Conservation (phyloP, 2,113 vertebrate species). For the Sula dactylatra region DNA sequence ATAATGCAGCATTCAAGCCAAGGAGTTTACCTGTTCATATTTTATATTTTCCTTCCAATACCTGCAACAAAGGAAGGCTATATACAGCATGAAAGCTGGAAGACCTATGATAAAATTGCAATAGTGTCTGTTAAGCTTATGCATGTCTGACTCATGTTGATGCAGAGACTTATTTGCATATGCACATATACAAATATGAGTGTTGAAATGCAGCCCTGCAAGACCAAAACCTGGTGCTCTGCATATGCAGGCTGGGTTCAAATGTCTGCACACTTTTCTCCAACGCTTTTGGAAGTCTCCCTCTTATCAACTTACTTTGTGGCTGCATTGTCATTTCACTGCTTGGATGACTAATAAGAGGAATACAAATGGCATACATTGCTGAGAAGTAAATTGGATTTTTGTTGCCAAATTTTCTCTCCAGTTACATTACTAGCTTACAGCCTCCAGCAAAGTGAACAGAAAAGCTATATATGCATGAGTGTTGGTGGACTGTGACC, state of each 20-base stretch:
- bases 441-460: neutral
- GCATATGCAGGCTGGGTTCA: neutral
- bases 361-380: neutral
- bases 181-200: neutral
- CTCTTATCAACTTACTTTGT: neutral
- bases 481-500: neutral
- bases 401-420: neutral
- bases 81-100: neutral
- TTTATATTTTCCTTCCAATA: neutral
- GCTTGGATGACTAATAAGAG: neutral
- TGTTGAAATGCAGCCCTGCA: neutral
- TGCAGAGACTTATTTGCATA: neutral
- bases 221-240: neutral
- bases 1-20: neutral
- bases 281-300: neutral
- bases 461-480: neutral
- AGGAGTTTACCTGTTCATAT: neutral
- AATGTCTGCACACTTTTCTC: neutral
- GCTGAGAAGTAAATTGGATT: neutral
- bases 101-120: neutral
- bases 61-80: neutral
- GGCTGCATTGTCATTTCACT: neutral
- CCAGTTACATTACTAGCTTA: neutral
- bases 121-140: neutral
- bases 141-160: neutral